Conservation (phyloP, 2,888 invertebrate species). For the Nomada lathburiana region DNA sequence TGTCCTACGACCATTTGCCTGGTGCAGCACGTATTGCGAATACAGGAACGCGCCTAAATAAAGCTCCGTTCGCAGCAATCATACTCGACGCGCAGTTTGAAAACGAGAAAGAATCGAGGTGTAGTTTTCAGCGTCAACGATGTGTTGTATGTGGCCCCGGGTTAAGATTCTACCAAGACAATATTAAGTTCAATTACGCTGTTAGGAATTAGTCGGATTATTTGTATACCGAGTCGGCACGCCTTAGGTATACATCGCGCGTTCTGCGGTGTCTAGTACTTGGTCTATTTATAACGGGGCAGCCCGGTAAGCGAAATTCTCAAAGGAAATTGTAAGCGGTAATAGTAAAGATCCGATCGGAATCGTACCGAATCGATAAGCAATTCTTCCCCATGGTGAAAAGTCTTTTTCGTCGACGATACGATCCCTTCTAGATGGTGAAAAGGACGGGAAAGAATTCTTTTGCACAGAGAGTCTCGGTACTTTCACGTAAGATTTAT, state of each 20-base stretch:
- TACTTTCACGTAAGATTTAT: too few relatives aligned
- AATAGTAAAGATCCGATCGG: slow-evolving; percentile 19
- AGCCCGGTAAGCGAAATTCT: slow-evolving; percentile 66
- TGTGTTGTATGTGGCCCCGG: too few relatives aligned
- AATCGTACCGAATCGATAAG: slow-evolving; percentile 7
- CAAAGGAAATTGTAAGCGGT: slow-evolving; percentile 44
- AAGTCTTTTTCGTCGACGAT: background rate
- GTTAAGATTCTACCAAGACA: background rate
- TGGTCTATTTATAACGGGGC: slow-evolving; percentile 71
- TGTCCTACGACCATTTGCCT: slow-evolving; percentile 12
- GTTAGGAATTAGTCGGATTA: slow-evolving; percentile 41
- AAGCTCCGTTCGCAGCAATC: slow-evolving; percentile 23
- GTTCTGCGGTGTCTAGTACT: slow-evolving; percentile 63
- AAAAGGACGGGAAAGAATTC: background rate
- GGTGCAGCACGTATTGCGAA: slow-evolving; percentile 48
- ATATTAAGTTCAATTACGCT: slow-evolving; percentile 1
- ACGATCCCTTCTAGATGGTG: background rate
- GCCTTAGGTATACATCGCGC: slow-evolving; percentile 39
- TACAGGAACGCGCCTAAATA: slow-evolving; percentile 29
- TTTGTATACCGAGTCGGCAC: slow-evolving; percentile 35
- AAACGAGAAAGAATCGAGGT: background rate
- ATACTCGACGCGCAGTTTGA: background rate
- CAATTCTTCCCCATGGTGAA: background rate
- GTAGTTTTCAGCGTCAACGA: background rate
- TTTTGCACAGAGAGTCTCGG: too few relatives aligned